Conservation (phyloP, 2,113 vertebrate genomes). For the Thinocorus orbignyianus region DNA sequence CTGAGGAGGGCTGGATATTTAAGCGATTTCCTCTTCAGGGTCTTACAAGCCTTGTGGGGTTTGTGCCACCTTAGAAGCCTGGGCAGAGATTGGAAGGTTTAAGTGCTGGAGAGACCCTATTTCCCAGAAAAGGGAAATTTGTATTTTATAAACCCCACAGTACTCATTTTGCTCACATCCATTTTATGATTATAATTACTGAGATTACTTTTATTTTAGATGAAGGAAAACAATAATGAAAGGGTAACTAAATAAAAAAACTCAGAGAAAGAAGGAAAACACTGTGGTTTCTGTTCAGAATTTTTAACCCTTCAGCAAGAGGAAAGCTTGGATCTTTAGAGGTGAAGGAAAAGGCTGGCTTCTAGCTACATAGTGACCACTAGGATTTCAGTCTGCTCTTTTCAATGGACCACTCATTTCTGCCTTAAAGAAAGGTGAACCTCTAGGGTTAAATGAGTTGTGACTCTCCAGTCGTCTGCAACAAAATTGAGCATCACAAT, state of each 20-base stretch:
- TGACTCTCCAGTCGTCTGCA: neutral
- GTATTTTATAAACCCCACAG: slow-evolving; percentile 38
- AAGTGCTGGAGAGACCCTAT: neutral
- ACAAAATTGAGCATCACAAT: neutral
- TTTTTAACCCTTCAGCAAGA: slow-evolving; percentile 37
- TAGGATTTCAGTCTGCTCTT: neutral
- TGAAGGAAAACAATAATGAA: slow-evolving; percentile 49
- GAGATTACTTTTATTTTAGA: slow-evolving; percentile 35
- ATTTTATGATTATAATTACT: slow-evolving; percentile 61
- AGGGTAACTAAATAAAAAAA: slow-evolving; percentile 32
- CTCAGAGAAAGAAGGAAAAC: neutral
- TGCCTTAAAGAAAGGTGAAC: neutral
- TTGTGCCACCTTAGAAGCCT: slow-evolving; percentile 5
- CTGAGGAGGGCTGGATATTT: neutral
- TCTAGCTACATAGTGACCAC: neutral
- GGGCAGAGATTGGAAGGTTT: slow-evolving; percentile 31
- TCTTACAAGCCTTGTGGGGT: slow-evolving; percentile 34
- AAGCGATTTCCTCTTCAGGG: neutral
- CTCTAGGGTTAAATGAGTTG: neutral
- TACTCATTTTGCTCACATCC: slow-evolving; percentile 33
- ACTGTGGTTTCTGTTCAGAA: slow-evolving; percentile 23
- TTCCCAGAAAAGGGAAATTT: slow-evolving; percentile 54
- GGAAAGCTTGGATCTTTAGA: neutral
- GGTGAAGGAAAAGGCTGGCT: neutral
- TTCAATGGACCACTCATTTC: neutral